These are phyloP conservation scores for Sternotherus odoratus DNA, from an alignment of 2,797 vertebrate genomes.

Conservation along the genomic window DNA sequence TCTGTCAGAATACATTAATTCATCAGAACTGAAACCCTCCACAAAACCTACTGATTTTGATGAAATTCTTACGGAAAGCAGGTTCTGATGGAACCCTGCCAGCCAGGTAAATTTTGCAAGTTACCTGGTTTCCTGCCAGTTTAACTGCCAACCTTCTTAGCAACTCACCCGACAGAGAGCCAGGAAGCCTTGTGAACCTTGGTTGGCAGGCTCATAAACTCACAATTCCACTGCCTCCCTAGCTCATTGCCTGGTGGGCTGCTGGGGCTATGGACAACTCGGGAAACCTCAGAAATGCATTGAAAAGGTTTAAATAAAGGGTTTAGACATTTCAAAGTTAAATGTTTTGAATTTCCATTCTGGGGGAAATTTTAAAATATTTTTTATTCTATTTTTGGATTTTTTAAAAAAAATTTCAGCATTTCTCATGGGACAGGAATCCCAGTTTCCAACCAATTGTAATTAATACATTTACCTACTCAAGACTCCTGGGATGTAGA, in stretches of 20 bases:
- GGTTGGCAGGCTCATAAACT: neutral
- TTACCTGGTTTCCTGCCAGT: accelerated
- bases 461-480: neutral
- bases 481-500: neutral
- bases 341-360: neutral
- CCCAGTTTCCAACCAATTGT: neutral
- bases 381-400: neutral
- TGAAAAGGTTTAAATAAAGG: neutral
- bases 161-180: accelerated
- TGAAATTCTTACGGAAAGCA: neutral
- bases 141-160: neutral
- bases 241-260: neutral
- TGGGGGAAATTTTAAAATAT: neutral
- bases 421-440: neutral
- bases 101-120: neutral
- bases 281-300: neutral
- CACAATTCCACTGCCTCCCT: neutral
- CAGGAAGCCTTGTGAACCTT: neutral
- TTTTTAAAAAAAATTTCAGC: neutral
- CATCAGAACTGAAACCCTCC: neutral
- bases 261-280: neutral
- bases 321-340: neutral
- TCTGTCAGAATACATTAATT: neutral
- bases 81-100: neutral
- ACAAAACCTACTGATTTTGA: accelerated